Conservation (phyloP, 2,113 vertebrate species). For the Dissostichus mawsoni region DNA sequence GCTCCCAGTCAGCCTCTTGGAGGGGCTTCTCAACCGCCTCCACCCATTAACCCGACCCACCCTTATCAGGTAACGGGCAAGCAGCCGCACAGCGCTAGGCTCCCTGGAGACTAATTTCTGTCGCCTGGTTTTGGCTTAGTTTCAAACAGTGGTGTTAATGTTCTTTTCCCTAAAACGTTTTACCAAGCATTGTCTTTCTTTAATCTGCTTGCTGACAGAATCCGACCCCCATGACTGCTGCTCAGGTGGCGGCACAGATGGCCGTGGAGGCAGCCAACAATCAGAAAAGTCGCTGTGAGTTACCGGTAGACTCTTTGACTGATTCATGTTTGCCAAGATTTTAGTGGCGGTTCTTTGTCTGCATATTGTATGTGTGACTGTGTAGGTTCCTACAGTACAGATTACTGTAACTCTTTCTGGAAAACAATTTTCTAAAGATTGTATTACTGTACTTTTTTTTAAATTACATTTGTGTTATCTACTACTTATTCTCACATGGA, state of each 20-base stretch:
- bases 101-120: slow-evolving; percentile 41
- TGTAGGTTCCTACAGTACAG: slow-evolving; percentile 4
- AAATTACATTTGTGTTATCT: neutral
- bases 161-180: slow-evolving; percentile 43
- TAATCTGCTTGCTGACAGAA: slow-evolving; percentile 61
- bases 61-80: slow-evolving; percentile 73
- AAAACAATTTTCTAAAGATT: neutral
- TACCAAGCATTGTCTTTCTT: slow-evolving; percentile 54
- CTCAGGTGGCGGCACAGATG: slow-evolving; percentile 89
- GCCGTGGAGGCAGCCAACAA: slow-evolving; percentile 88
- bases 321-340: slow-evolving; percentile 32
- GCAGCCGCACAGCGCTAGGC: slow-evolving; percentile 22
- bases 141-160: slow-evolving; percentile 49
- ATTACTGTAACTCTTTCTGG: neutral
- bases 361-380: slow-evolving; percentile 4
- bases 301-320: slow-evolving; percentile 13
- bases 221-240: slow-evolving; percentile 76
- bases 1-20: slow-evolving; percentile 70
- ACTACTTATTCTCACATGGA: neutral
- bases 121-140: slow-evolving; percentile 36
- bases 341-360: neutral
- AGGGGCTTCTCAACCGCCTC: slow-evolving; percentile 75
- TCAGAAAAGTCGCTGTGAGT: slow-evolving; percentile 91
- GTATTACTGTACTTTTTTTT: neutral
- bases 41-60: slow-evolving; percentile 73